Evolutionary conservation across 1,140 invertebrate species (phyloP), one percentile per base, ranked within the genome.

Genomic region (Drosophila bipectinata): DNA sequence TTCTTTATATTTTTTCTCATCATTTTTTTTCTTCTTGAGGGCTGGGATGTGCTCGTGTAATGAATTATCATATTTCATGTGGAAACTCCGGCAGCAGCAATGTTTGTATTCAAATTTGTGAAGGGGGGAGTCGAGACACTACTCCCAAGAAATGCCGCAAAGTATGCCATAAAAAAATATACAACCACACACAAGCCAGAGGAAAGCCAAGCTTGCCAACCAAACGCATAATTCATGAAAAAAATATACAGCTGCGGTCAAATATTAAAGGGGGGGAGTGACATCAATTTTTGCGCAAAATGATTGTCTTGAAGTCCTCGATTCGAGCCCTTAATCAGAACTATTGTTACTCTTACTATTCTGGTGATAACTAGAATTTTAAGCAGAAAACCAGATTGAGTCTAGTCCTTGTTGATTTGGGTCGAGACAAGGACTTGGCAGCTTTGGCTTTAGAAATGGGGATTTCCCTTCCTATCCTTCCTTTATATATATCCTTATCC

Each of bases 41-140:
- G 21, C 21, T 21, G 60, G 21, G 21, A 1, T 21, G 21, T 21
- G 79, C 83, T 83, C 67, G 84, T 88, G 72, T 88, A 88, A 88
- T 88, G 83, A 88, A 88, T 88, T 88, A 88, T 89, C 83, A 88
- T 88, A 88, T 88, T 88, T 88, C 83, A 87, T 88, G 82, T 76
- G 83, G 83, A 74, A 72, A 55, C 69, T 56, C 18, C 26, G 26
- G 56, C 30, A 53, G 60, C 59, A 48, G 12, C 64, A 81, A 75
- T 81, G 68, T 77, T 77, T 85, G 67, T 62, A 81, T 85, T 80
- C 73, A 74, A 84, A 85, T 87, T 85, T 67, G 28, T 34, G 26
- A 28, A 77, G 68, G 53, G 57, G 59, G 41, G 18, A 18, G 58
- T 8, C 32, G 2, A 0, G 21, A 2, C 18, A 12, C 21, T 53